Evolutionary conservation across 2,888 invertebrate genomes (phyloP).

Genomic region (Cataglyphis albicans): DNA sequence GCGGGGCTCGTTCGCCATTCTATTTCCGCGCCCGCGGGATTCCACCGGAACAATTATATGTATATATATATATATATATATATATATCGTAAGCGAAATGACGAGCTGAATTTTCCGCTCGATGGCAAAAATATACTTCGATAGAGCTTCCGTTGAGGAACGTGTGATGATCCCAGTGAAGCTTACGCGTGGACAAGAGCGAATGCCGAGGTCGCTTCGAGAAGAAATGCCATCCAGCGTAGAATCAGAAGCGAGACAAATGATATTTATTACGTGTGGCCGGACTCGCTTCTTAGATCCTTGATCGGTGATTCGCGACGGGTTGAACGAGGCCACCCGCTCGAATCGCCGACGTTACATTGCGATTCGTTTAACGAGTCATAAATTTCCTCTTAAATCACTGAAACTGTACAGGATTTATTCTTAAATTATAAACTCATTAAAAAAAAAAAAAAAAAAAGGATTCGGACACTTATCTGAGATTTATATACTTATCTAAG

Average conservation of each 20-base stretch:
- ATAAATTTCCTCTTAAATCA: constrained; percentile 30
- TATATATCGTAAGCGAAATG: background rate
- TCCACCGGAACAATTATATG: constrained; percentile 14
- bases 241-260: constrained; percentile 75
- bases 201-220: constrained; percentile 15
- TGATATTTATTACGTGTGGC: constrained; percentile 77
- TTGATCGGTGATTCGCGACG: constrained; percentile 77
- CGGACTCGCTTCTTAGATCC: constrained; percentile 71
- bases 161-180: background rate
- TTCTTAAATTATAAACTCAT: background rate
- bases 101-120: background rate
- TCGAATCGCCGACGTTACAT: constrained; percentile 35
- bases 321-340: constrained; percentile 60
- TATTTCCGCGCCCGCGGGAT: constrained; percentile 39
- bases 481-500: background rate
- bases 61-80: no score
- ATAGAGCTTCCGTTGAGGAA: background rate
- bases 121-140: background rate
- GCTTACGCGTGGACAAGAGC: background rate
- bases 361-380: constrained; percentile 44
- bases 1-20: constrained; percentile 22
- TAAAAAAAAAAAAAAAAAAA: background rate
- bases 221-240: constrained; percentile 49
- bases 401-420: background rate
- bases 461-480: background rate